These are phyloP conservation scores for Carassius gibelio DNA, from an alignment of 2,113 vertebrate genomes.

Conservation along the genomic window DNA sequence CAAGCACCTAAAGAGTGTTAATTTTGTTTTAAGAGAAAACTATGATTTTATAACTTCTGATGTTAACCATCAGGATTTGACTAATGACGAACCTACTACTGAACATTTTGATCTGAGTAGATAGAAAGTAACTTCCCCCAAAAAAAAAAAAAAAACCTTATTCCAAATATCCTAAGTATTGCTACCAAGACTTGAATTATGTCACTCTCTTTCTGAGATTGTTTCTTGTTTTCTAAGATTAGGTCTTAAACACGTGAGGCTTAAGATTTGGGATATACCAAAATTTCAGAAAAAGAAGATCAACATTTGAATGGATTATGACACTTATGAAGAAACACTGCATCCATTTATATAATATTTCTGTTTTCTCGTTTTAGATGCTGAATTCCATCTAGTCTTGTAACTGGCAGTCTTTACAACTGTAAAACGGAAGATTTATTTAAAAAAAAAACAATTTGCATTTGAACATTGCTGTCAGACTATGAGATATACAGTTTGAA, in stretches of 20 bases:
- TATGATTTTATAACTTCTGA: too few relatives aligned
- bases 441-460: background rate
- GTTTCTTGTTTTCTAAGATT: background rate
- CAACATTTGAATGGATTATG: background rate
- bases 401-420: too few relatives aligned
- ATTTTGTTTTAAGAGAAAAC: too few relatives aligned
- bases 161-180: background rate
- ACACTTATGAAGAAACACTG: background rate
- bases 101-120: too few relatives aligned
- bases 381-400: background rate
- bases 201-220: background rate
- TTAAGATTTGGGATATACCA: background rate
- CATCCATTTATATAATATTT: background rate
- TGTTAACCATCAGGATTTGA: too few relatives aligned
- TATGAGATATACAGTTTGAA: background rate
- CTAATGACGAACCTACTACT: too few relatives aligned
- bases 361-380: background rate
- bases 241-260: background rate
- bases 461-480: background rate
- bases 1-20: too few relatives aligned
- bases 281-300: background rate
- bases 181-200: background rate
- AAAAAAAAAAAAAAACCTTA: background rate
- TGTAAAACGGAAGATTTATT: background rate
- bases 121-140: background rate